Base-by-base conservation (phyloP, 2,113 vertebrate species). In the Vanacampus margaritifer region DNA sequence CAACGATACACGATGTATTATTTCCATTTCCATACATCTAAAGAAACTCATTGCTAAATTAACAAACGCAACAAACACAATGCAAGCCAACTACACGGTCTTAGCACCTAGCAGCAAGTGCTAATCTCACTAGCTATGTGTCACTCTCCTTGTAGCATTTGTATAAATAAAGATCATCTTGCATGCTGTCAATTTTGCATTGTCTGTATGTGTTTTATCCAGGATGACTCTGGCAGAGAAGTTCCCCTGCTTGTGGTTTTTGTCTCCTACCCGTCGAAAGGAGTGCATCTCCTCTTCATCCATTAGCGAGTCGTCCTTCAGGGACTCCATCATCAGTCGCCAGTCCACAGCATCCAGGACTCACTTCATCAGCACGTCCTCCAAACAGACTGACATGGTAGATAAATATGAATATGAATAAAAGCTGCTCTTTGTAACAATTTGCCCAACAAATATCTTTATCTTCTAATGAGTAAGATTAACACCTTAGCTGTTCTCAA, bases 191-290 rank as follows among this genome's bases (percentile, higher is more conserved):
- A 16, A 17, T 57, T 8, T 57, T 17, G 26, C 26, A 57, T 28
- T 32, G 24, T 56, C 26, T 56, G 14, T 32, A 10, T n/a, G 2
- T 23, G n/a, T 41, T 62, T 24, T 60, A 16, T 51, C 65, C 78
- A 98, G 96, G 87, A 89, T 85, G 87, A 95, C 94, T 37, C 93
- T 96, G 51, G 92, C 92, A 60, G 94, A 94, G 66, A 92, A 94
- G 50, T 79, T 98, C 56, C 92, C 94, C 39, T 94, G 93, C 82
- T 89, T 96, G 46, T 64, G 91, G 50, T 83, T 89, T 71, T 84
- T 98, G 72, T 88, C 95, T 72, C 90, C 92, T 1, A 59, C 88
- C 68, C 78, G 87, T 1, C 88, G 81, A 24, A 93, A 91, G 75
- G 91, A 84, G 6, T 80, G 93, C 66, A 81, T 64, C 58, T 91